These are phyloP conservation scores for Zoanthus sociatus DNA, from an alignment of 92 coral and sea anemone species.

Conservation along the genomic window DNA sequence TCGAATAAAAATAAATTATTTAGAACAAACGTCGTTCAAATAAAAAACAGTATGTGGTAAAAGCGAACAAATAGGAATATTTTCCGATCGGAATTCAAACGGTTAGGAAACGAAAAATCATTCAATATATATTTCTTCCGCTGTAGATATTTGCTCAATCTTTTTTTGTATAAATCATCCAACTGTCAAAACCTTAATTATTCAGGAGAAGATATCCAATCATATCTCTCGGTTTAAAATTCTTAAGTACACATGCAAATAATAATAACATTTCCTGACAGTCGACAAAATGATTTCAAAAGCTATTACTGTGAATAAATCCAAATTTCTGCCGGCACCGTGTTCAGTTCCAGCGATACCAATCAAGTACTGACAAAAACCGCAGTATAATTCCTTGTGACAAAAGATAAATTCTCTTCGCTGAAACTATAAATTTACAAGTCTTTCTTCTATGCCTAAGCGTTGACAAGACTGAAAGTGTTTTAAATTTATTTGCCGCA, in stretches of 20 bases:
- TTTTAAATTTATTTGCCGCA: background rate
- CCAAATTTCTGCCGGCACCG: background rate
- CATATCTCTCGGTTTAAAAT: conserved; percentile 9
- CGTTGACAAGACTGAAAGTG: background rate
- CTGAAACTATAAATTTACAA: background rate
- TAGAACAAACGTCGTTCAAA: background rate
- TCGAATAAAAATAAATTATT: conserved; percentile 13
- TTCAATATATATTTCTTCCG: background rate
- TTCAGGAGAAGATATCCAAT: conserved; percentile 32
- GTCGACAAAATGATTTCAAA: background rate
- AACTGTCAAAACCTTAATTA: conserved; percentile 9
- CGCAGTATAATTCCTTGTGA: background rate
- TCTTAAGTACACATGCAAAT: conserved; percentile 32
- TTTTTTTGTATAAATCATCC: conserved; percentile 1
- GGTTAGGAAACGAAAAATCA: background rate
- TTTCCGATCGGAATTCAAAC: background rate
- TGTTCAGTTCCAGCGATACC: background rate
- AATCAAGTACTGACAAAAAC: background rate
- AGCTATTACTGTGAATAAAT: background rate
- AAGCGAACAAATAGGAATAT: background rate
- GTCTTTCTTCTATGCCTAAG: background rate
- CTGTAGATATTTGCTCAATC: conserved; percentile 35
- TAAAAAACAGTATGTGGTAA: background rate
- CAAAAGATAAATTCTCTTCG: background rate
- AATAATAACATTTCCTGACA: background rate